phyloP scores from a whole-genome alignment of 35 echinoderm and acorn worm species.

The Ophiothrix spiculata region DNA sequence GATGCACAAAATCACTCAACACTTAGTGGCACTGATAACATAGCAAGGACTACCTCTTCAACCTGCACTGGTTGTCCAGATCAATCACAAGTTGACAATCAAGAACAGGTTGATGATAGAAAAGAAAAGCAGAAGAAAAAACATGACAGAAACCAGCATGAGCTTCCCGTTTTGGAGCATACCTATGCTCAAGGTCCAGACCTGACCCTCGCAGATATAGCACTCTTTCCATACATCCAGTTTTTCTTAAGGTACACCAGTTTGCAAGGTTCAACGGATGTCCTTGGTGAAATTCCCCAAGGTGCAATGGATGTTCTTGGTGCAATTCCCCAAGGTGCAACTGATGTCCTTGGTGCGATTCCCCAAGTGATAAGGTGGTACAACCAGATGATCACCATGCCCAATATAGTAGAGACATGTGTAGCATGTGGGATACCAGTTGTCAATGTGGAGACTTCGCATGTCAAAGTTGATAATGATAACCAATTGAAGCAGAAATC shows the following conservation, averaged over 20 bases:
- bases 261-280: background rate
- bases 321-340: conserved; percentile 24
- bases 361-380: conserved; percentile 25
- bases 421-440: background rate
- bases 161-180: conserved; percentile 16
- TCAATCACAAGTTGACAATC: too few species aligned
- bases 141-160: too few species aligned
- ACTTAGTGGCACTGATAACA: too few species aligned
- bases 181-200: conserved; percentile 37
- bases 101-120: too few species aligned
- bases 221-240: conserved; percentile 37
- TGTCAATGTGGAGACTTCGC: background rate
- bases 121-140: too few species aligned
- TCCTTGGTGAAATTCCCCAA: background rate
- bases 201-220: conserved; percentile 47
- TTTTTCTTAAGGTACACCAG: background rate
- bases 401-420: background rate
- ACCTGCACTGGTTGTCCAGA: too few species aligned
- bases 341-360: background rate
- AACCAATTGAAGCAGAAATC: background rate
- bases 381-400: conserved; percentile 33
- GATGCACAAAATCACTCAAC: background rate
- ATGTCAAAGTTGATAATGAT: too few species aligned
- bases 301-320: background rate
- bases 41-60: too few species aligned